Base-by-base conservation (phyloP, 2,797 vertebrate species). In the Kryptolebias ocellatus region DNA sequence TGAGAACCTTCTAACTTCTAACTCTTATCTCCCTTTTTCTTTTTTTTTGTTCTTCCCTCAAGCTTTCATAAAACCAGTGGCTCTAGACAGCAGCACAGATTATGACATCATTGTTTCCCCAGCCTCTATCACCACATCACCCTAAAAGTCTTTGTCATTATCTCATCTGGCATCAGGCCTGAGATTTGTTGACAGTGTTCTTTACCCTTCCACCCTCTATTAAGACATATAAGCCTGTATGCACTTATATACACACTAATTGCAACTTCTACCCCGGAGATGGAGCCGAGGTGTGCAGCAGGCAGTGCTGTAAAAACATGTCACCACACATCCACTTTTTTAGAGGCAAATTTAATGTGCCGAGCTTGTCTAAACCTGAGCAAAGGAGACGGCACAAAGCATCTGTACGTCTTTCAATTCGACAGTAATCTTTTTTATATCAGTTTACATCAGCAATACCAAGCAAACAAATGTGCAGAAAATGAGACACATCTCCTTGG, bases 101-200 rank as follows among this genome's bases (percentile, higher is more conserved):
- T 31, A 85, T 89, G 87, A 89, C 83, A 87, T 92, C 85, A 92
- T 71, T 80, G 79, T 91, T 89, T 91, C 84, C 90, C 89, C 74
- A 79, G 72, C 74, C 84, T 80, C 86, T 80, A 89, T 92, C 78
- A 11, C 69, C 67, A 74, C 70, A 70, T 90, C 87, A 86, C 73
- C 9, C 90, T 82, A 77, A 80, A 91, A 83, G 72, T 64, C 77
- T 84, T 51, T 70, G 77, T 69, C 76, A 86, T 87, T 89, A 92
- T 92, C 90, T 89, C 82, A 83, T 80, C 61, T 83, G 87, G 83
- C 83, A 90, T 86, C 79, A 18, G 70, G 81, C 76, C 81, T 64
- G 24, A 64, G 78, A 90, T 85, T 82, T 83, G 74, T 76, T 83
- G 68, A 64, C 52, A 59, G 31, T 65, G 20, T 67, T 67, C 56